A percentile compares a stretch with the other conserved stretches of the same genome.
phyloP scores from a whole-genome alignment of 2,888 invertebrate species.

The Thelaira solivaga region DNA sequence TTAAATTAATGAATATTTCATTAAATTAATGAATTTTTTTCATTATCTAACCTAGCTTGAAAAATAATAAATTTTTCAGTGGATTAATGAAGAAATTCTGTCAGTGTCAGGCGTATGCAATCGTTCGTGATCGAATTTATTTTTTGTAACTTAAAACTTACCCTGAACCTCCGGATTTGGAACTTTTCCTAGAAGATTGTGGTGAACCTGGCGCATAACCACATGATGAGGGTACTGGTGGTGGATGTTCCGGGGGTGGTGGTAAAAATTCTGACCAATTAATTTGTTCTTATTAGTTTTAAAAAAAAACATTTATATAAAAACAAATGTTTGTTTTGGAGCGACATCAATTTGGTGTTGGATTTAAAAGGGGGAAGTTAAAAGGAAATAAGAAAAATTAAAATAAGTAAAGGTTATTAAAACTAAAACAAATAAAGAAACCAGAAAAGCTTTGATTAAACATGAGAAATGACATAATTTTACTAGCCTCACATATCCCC shows the following conservation, averaged over 20 bases:
- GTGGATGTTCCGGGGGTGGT: slow-evolving; percentile 81
- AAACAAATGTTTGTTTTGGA: slow-evolving; percentile 25
- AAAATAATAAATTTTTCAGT: too few species aligned
- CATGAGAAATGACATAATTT: neutral
- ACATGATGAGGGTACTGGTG: slow-evolving; percentile 78
- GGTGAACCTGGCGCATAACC: slow-evolving; percentile 76
- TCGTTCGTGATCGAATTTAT: too few species aligned
- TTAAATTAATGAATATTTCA: too few species aligned
- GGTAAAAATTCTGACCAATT: slow-evolving; percentile 81
- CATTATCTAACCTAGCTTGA: too few species aligned
- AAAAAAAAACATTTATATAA: slow-evolving; percentile 23
- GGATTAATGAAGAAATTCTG: too few species aligned
- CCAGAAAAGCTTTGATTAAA: slow-evolving; percentile 1
- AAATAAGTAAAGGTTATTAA: neutral
- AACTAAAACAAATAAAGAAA: slow-evolving; percentile 2
- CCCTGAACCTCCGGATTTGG: slow-evolving; percentile 77
- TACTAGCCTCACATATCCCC: too few species aligned
- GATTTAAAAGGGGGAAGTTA: neutral
- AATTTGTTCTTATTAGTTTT: slow-evolving; percentile 74
- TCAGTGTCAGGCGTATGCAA: too few species aligned
- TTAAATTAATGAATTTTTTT: too few species aligned
- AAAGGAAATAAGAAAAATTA: slow-evolving; percentile 24
- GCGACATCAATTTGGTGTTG: slow-evolving; percentile 49
- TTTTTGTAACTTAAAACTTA: slow-evolving; percentile 66
- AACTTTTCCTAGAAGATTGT: slow-evolving; percentile 75